Evolutionary conservation across 1,140 invertebrate genomes (phyloP).

Genomic region (Lucilia sericata): DNA sequence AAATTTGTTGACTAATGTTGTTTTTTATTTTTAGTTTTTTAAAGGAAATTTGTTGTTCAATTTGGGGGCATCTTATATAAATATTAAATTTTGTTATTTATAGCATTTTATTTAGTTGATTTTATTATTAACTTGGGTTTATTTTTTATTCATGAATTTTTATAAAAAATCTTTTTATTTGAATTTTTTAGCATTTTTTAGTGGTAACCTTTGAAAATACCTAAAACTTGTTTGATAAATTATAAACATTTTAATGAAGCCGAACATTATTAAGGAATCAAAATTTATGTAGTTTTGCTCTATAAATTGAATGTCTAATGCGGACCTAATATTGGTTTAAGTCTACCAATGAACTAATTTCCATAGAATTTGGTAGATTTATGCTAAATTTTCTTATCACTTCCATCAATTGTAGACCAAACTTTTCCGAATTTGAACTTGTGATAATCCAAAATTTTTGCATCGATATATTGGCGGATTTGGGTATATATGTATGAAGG

Average conservation of each 20-base stretch:
- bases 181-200: not conserved
- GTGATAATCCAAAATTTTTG: too few species aligned
- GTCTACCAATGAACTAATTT: too few species aligned
- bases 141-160: not conserved
- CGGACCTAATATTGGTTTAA: too few species aligned
- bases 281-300: too few species aligned
- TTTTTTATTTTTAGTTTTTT: not conserved
- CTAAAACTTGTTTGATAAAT: not conserved
- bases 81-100: slow-evolving; percentile 19
- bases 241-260: not conserved
- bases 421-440: too few species aligned
- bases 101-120: not conserved
- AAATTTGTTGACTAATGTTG: slow-evolving; percentile 14
- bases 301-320: too few species aligned
- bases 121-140: not conserved
- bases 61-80: not conserved
- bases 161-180: not conserved
- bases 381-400: too few species aligned
- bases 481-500: too few species aligned
- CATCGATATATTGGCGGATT: too few species aligned
- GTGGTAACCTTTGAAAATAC: not conserved
- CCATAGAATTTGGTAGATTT: too few species aligned
- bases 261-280: not conserved
- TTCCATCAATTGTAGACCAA: too few species aligned
- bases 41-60: not conserved